Evolutionary conservation across 2,113 vertebrate species (phyloP), one percentile per base, ranked within the genome.

Genomic region (Sylvietta virens): DNA sequence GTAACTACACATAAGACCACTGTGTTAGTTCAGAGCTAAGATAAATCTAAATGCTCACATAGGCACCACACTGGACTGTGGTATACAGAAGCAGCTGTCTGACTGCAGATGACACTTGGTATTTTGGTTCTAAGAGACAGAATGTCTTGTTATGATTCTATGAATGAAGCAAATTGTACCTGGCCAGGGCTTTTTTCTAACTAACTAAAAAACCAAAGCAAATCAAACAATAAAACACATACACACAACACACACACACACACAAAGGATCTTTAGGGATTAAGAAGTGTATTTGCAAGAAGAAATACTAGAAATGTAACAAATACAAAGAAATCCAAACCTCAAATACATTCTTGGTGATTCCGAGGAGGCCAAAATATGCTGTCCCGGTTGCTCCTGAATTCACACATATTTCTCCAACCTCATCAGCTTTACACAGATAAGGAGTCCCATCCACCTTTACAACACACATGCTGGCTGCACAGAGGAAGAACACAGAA

Each of bases 301-400:
- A 73, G 21, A 83, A 93, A 89, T 70, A 45, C 5, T 16, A 45
- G 45, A 77, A 82, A 57, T 22, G 3, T 9, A 80, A 65, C 12
- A 14, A 23, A 6, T 16, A 40, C 28, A 19, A 61, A 57, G 26
- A 76, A 90, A 72, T 18, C 94, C 98, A 20, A 62, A 99, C 99
- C 99, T 99, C 99, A 91, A 99, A 99, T 31, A 99, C 94, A 54
- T 98, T 99, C 97, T 99, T 99, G 64, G 99, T 99, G 98, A 99
- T 99, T 42, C 99, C 99, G 0, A 98, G 98, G 26, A 99, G 98
- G 33, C 99, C 99, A 3, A 98, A 99, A 95, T 99, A 99, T 0
- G 99, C 98, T 7, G 98, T 96, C 3, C 99, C 99, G 4, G 98
- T 98, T 42, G 98, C 98, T 37, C 96, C 91, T 31, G 99, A 99